Evolutionary conservation across 2,797 vertebrate species (phyloP), one percentile per base, ranked within the genome.

Genomic region (Microctenopoma stevenorrisi): DNA sequence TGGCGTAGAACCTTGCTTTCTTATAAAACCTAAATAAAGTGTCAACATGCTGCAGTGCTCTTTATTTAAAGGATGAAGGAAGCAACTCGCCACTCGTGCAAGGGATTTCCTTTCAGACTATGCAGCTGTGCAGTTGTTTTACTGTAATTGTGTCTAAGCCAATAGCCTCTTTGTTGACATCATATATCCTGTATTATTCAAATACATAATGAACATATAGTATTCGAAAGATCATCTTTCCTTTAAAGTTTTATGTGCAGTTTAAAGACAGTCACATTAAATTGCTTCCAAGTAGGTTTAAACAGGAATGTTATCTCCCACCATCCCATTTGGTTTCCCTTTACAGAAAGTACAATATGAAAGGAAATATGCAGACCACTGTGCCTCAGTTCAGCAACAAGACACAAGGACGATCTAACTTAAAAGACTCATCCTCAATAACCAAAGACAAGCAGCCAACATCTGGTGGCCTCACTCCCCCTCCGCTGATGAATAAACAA

Each of bases 381-480:
- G 28, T 56, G 58, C 68, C 61, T 71, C 67, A 49, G 52, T 65
- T 72, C 67, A 82, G 42, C 53, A 56, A 51, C 51, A 49, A 79
- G 49, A 47, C 64, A 60, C 44, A 65, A 47, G 50, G 56, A 75
- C n/a, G 11, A 67, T 76, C 59, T 64, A 33, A 61, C 72, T 59
- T 50, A 59, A 75, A 74, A 72, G 72, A 44, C 58, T 83, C 68
- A 64, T 83, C 69, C 47, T 76, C 68, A 71, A 28, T 64, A 66
- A 64, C 60, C 28, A 61, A 42, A 60, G 56, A 75, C 73, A 37
- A 60, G 59, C 79, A 70, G 79, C 86, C 52, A 69, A 84, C 86
- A 86, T 91, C 74, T 87, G 83, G 74, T 77, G 69, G 68, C 64
- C 71, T 75, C 61, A 42, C 63, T 49, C 15, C 44, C 55, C 58